These are phyloP conservation scores for Archilochus colubris DNA, from an alignment of 2,113 vertebrate species.

Conservation along the genomic window DNA sequence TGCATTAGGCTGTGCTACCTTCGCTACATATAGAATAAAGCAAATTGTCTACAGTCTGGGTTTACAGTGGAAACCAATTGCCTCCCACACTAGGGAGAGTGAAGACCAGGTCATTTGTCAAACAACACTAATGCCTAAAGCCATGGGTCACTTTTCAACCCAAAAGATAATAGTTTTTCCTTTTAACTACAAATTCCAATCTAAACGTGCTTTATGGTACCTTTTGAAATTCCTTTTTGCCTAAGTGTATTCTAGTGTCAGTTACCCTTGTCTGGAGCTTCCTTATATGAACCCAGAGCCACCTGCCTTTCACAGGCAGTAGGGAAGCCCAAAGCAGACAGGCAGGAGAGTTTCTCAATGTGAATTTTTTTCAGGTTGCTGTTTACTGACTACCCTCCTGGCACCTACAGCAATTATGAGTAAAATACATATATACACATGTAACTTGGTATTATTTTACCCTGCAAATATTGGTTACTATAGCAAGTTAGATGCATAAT, in stretches of 20 bases:
- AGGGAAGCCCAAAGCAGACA: background rate
- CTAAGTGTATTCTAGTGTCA: slow-evolving; percentile 22
- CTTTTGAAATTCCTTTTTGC: slow-evolving; percentile 43
- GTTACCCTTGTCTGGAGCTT: background rate
- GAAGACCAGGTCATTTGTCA: slow-evolving; percentile 44
- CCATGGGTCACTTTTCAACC: slow-evolving; percentile 59
- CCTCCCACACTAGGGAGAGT: background rate
- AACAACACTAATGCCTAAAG: slow-evolving; percentile 63
- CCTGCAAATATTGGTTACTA: background rate
- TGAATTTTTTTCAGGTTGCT: background rate
- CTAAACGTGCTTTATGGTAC: slow-evolving; percentile 35
- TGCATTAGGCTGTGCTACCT: background rate
- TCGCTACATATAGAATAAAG: background rate
- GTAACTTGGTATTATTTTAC: background rate
- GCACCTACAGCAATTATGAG: background rate
- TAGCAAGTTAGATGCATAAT: background rate
- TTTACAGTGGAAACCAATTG: slow-evolving; percentile 43
- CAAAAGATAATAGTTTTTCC: slow-evolving; percentile 58
- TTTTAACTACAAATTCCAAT: slow-evolving; percentile 56
- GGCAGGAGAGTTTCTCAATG: background rate
- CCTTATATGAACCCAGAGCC: background rate
- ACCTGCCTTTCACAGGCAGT: background rate
- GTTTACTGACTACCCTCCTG: background rate
- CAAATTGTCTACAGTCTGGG: background rate
- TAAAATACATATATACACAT: background rate